Percentiles rank a stretch among this genome's conserved stretches.
phyloP scores from a whole-genome alignment of 2,888 invertebrate genomes.

The Drosophila meridiana region DNA sequence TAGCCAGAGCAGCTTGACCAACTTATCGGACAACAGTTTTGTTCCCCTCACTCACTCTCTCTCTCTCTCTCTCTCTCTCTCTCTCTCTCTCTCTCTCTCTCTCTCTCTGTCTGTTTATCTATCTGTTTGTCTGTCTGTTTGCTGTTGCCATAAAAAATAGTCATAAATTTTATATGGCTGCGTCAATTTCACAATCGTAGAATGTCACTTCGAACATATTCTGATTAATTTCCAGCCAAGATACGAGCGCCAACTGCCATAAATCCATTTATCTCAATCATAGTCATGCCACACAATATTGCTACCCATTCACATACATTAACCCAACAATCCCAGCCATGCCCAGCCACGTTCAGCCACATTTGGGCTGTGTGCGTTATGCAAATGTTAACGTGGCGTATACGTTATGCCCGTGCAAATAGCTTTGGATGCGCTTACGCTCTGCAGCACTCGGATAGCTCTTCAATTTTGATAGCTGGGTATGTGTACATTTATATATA shows the following conservation, averaged over 20 bases:
- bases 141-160: slow-evolving; percentile 45
- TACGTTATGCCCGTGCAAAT: slow-evolving; percentile 67
- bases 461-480: slow-evolving; percentile 15
- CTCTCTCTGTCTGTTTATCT: neutral
- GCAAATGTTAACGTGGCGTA: slow-evolving; percentile 73
- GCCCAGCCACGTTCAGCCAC: neutral
- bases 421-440: slow-evolving; percentile 35
- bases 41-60: neutral
- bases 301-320: slow-evolving; percentile 12
- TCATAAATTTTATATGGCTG: slow-evolving; percentile 68
- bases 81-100: neutral
- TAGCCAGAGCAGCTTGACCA: slow-evolving; percentile 20
- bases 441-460: slow-evolving; percentile 4
- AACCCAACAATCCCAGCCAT: slow-evolving; percentile 5
- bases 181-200: slow-evolving; percentile 75
- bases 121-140: slow-evolving; percentile 12
- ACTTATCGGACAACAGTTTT: slow-evolving; percentile 34
- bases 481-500: neutral
- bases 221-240: slow-evolving; percentile 73
- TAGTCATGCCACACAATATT: slow-evolving; percentile 57
- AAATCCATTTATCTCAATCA: slow-evolving; percentile 80
- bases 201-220: slow-evolving; percentile 71
- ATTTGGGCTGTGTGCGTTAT: slow-evolving; percentile 39
- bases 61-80: neutral
- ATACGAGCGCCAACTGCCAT: slow-evolving; percentile 62